phyloP scores from a whole-genome alignment of 2,797 vertebrate species.

The Lepilemur ruficaudatus region DNA sequence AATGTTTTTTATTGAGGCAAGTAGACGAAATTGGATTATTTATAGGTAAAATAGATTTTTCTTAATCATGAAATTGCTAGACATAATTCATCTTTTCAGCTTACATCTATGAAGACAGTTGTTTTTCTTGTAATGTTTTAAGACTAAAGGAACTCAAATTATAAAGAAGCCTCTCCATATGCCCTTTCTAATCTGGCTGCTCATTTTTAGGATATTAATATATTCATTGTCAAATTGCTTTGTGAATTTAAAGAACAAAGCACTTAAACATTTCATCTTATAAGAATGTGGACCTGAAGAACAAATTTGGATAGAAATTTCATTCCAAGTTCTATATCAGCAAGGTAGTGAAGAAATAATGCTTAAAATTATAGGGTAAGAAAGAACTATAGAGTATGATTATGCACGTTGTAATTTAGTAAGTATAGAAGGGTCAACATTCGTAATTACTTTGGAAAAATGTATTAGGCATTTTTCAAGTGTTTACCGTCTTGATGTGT shows the following conservation, averaged over 20 bases:
- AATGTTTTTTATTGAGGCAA: slow-evolving; percentile 26
- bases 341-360: neutral
- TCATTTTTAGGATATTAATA: neutral
- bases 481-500: neutral
- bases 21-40: neutral
- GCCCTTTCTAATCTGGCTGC: neutral
- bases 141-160: neutral
- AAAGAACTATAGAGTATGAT: neutral
- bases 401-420: neutral
- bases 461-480: neutral
- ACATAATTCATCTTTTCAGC: neutral
- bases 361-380: neutral
- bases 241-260: slow-evolving; percentile 28
- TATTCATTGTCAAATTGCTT: neutral
- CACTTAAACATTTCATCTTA: slow-evolving; percentile 6
- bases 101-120: neutral
- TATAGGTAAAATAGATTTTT: slow-evolving; percentile 3
- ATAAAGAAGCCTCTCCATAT: neutral
- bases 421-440: neutral
- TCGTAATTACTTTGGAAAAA: slow-evolving; percentile 1
- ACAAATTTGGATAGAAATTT: slow-evolving; percentile 35
- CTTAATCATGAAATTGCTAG: neutral
- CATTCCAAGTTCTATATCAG: neutral
- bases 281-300: neutral
- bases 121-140: neutral